phyloP scores from a whole-genome alignment of 2,113 vertebrate genomes.

The Parotia lawesii region DNA sequence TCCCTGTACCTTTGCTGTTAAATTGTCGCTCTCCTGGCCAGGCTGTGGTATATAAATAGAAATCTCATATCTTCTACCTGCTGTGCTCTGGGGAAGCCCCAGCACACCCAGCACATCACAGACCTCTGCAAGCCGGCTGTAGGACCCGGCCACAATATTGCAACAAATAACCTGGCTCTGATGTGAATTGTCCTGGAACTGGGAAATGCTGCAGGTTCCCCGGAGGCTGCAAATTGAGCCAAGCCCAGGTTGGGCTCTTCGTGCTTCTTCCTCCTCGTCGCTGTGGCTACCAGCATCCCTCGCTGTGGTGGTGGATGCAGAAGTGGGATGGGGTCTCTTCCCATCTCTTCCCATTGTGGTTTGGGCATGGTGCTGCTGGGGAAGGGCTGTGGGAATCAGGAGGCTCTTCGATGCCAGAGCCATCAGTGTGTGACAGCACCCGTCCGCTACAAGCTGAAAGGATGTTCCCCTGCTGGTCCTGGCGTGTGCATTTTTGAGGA shows the following conservation, averaged over 20 bases:
- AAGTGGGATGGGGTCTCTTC: neutral
- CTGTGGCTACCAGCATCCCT: accelerated
- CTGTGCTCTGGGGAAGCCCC: constrained; percentile 47
- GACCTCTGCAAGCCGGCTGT: neutral
- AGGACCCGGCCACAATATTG: constrained; percentile 46
- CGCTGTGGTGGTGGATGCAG: accelerated
- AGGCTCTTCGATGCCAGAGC: neutral
- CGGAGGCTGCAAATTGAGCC: neutral
- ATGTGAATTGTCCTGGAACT: neutral
- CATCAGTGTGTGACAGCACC: neutral
- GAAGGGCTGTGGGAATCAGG: neutral
- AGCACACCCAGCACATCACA: neutral
- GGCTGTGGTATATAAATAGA: constrained; percentile 47
- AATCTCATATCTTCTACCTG: constrained; percentile 56
- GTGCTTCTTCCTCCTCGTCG: accelerated
- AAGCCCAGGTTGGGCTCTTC: neutral
- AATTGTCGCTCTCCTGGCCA: neutral
- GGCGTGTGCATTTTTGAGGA: neutral
- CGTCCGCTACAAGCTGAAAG: accelerated
- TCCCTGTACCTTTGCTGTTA: neutral
- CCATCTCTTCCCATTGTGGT: accelerated
- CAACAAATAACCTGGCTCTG: constrained; percentile 31
- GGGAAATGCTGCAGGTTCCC: neutral
- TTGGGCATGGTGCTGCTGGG: neutral
- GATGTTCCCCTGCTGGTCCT: neutral